phyloP scores from a whole-genome alignment of 2,797 vertebrate genomes.

The Scolopax bukidnonensis region DNA sequence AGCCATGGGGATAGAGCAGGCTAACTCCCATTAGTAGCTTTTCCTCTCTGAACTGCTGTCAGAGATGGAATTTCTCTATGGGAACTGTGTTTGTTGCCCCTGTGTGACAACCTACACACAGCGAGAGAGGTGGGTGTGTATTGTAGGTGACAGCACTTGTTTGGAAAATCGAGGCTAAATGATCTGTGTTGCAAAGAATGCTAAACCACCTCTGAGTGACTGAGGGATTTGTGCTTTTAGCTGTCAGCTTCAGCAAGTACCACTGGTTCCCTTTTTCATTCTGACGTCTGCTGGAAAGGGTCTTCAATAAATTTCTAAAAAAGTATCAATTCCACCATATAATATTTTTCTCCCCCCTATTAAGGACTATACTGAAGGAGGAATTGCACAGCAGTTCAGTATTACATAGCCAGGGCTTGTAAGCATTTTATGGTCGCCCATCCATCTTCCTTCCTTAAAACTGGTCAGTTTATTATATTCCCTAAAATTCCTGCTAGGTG shows the following conservation, averaged over 20 bases:
- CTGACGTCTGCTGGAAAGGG: not conserved
- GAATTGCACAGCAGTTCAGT: not conserved
- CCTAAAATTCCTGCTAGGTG: not conserved
- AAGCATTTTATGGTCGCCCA: not conserved
- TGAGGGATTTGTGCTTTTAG: not conserved
- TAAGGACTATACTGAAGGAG: not conserved
- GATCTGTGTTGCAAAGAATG: slow-evolving; percentile 11
- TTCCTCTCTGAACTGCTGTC: not conserved
- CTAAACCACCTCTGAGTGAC: not conserved
- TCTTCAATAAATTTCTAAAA: not conserved
- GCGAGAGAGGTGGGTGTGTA: not conserved
- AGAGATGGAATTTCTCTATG: not conserved
- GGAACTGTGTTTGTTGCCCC: not conserved
- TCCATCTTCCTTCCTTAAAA: not conserved
- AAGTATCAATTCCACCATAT: not conserved
- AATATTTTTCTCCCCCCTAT: not conserved
- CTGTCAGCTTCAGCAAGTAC: not conserved
- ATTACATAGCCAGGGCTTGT: not conserved
- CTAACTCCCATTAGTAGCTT: not conserved
- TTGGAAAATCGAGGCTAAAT: slow-evolving; percentile 1
- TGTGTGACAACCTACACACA: not conserved
- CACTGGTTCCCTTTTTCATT: not conserved
- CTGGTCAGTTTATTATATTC: not conserved
- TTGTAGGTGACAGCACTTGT: not conserved
- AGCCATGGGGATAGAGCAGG: not conserved